These are phyloP conservation scores for Agrilus planipennis DNA, from an alignment of 1,140 invertebrate genomes.

Conservation along the genomic window DNA sequence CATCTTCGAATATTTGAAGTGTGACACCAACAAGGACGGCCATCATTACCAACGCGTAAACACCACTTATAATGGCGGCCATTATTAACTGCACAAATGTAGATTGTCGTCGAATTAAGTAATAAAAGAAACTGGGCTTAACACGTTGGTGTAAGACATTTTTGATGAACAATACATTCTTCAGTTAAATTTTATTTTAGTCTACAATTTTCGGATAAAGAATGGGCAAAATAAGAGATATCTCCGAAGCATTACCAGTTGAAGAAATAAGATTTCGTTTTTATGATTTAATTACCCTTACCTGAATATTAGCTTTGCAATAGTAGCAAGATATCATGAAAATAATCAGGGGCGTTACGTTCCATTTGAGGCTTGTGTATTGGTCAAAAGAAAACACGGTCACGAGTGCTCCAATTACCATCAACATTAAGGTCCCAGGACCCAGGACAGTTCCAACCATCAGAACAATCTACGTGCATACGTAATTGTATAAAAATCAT, in stretches of 20 bases:
- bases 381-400: constrained; percentile 68
- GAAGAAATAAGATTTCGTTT: too few relatives aligned
- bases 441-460: constrained; percentile 67
- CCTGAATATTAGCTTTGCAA: constrained; percentile 60
- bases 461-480: constrained; percentile 34
- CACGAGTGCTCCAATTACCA: constrained; percentile 81
- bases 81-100: constrained; percentile 46
- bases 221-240: too few relatives aligned
- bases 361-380: constrained; percentile 66
- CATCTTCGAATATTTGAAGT: constrained; percentile 69
- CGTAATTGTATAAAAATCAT: too few relatives aligned
- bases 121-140: too few relatives aligned
- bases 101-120: too few relatives aligned
- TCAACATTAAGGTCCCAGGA: constrained; percentile 78
- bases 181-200: too few relatives aligned
- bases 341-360: constrained; percentile 59
- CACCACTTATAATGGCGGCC: constrained; percentile 60
- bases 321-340: constrained; percentile 67
- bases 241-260: too few relatives aligned
- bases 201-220: too few relatives aligned
- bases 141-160: too few relatives aligned
- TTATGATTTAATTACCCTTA: too few relatives aligned
- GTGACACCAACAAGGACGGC: constrained; percentile 80
- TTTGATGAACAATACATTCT: too few relatives aligned
- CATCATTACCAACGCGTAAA: constrained; percentile 87